Evolutionary conservation across 2,113 vertebrate species (phyloP).

Genomic region (Trogon surrucura): DNA sequence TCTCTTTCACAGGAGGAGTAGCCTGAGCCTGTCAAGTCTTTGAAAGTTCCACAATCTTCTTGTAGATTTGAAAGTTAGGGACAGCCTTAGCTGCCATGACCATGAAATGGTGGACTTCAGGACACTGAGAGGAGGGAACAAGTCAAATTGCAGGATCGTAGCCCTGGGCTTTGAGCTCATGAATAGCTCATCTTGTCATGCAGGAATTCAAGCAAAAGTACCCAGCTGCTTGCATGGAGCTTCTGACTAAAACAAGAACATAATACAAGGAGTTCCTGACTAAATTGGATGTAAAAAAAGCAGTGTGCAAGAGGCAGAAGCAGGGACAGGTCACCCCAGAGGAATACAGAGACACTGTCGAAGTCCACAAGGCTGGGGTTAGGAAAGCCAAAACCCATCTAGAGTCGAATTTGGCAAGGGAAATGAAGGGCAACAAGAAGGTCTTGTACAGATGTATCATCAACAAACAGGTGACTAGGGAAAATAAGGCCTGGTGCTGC

Average conservation of each 20-base stretch:
- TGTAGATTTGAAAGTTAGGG: not conserved
- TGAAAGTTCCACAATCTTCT: not conserved
- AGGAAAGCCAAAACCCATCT: not conserved
- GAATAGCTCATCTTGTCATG: not conserved
- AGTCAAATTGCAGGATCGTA: not conserved
- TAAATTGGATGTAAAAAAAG: not conserved
- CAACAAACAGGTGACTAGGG: not conserved
- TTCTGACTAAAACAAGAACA: not conserved
- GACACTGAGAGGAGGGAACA: not conserved
- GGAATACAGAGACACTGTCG: not conserved
- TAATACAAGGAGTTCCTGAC: not conserved
- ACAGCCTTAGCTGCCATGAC: not conserved
- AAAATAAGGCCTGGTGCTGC: not conserved
- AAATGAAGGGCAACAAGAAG: not conserved
- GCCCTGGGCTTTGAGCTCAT: not conserved
- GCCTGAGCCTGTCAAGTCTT: not conserved
- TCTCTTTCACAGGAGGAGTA: not conserved
- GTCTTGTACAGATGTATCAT: not conserved
- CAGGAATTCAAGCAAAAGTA: not conserved
- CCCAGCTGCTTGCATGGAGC: not conserved
- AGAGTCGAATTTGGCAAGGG: not conserved
- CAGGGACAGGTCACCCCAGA: not conserved
- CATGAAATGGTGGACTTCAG: not conserved
- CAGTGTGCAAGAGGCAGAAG: not conserved
- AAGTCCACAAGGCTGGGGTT: not conserved